Base-by-base conservation (phyloP, 2,888 invertebrate genomes). In the Yponomeuta malinellus region DNA sequence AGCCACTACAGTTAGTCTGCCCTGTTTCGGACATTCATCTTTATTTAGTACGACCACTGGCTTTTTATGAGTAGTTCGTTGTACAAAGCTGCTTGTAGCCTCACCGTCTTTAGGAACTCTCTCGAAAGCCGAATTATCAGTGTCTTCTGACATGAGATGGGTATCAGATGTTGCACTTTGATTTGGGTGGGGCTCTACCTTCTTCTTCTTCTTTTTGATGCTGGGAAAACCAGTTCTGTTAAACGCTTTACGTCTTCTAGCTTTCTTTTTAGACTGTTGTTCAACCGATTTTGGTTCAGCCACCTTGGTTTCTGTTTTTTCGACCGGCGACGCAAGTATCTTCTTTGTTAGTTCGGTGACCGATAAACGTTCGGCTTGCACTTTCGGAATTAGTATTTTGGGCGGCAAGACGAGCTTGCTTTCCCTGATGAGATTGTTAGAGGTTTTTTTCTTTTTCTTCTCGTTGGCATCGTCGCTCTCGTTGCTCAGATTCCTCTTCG, bases 221-320 rank as follows among this genome's bases (percentile, higher is more conserved):
- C 95, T 96, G 0, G 98, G 98, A 83, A 98, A 98, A 4, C 98
- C 98, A 29, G 97, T 97, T 76, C 97, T 93, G 81, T 97, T 97
- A 65, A 96, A 95, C 31, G 96, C 95, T 82, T 97, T 95, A 64
- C 97, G 93, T 76, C 96, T 93, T 77, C 94, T 94, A 2, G 93
- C 83, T 79, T 93, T 93, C 73, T 93, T 91, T 76, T 88, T 89
- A 48, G 79, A 78, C 0, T 75, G 71, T 6, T 89, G 88, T 37
- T 71, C 72, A n/a, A 37, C 23, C 8, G 37, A 9, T 48, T 70
- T 63, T 37, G 79, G 74, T 78, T 87, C 89, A 68, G 75, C 83
- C 72, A 86, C 84, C 71, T 73, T 81, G 1, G 72, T 72, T 73
- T 87, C 89, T 29, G 79, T 74, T 68, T 83, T 83, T 73, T 90